Evolutionary conservation across 2,888 invertebrate species (phyloP).

Genomic region (Harmothoe impar): DNA sequence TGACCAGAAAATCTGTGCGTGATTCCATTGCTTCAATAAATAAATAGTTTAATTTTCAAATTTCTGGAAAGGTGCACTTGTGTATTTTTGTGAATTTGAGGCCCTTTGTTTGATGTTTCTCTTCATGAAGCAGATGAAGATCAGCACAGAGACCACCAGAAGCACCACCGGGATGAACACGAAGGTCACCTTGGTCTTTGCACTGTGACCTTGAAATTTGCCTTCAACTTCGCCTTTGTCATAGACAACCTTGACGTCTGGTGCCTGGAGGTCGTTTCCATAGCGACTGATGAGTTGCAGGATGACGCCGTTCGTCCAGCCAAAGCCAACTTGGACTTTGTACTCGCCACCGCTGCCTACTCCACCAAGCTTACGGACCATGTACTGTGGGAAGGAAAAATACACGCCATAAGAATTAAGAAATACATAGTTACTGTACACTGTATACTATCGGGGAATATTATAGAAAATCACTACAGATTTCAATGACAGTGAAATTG

Average conservation of each 20-base stretch:
- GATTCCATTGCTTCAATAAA: too few species aligned
- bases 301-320: conserved; percentile 96
- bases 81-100: neutral
- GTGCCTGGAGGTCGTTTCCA: conserved; percentile 67
- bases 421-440: too few species aligned
- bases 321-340: conserved; percentile 94
- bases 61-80: neutral
- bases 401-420: neutral
- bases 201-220: neutral
- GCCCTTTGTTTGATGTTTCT: conserved; percentile 21
- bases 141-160: neutral
- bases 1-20: too few species aligned
- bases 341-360: conserved; percentile 96
- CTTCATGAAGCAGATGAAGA: conserved; percentile 49
- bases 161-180: conserved; percentile 32
- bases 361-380: conserved; percentile 84
- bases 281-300: conserved; percentile 88
- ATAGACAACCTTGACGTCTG: neutral
- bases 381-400: conserved; percentile 72
- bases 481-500: too few species aligned
- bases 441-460: too few species aligned
- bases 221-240: neutral
- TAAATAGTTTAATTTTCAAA: neutral
- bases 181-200: neutral
- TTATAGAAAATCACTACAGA: too few species aligned